Base-by-base conservation (phyloP, 2,797 vertebrate genomes). In the Tolypeutes matacus region DNA sequence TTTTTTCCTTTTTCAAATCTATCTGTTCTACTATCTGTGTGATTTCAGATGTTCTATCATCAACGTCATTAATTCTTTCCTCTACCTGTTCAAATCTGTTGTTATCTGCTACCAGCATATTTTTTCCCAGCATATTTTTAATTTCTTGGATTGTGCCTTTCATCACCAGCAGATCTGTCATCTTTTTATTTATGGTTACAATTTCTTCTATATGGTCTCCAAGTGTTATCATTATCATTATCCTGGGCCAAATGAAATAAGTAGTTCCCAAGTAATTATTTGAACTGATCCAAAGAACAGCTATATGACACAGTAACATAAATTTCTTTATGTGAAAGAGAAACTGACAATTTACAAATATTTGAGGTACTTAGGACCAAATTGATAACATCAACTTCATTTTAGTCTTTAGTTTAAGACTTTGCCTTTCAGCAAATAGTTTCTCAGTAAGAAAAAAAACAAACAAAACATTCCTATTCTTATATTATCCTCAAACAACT, bases 251-350 rank as follows among this genome's bases (percentile, higher is more conserved):
- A 94, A 96, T 95, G 21, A 67, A 94, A 8, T 11, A 46, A 46
- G 87, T 83, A 39, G 70, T 87, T 92, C 94, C 53, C 80, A 83
- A 93, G n/a, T 9, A 93, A 36, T 60, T 81, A 77, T 21, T 93
- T 92, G 92, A 94, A 94, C 31, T 89, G 75, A 90, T 39, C 72
- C 62, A 58, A 65, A 92, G 67, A 86, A 69, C 18, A 93, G 82
- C 36, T 58, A 46, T 0, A 29, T 62, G 90, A 94, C 31, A 90
- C 12, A 13, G 25, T 75, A 64, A 78, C 27, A 0, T 36, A 84
- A 80, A 31, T 70, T 58, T 94, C 67, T 89, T 94, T 94, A 51
- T 21, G 31, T 87, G 82, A 76, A 86, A 25, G 21, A 88, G 25
- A 78, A 70, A 29, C 70, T 92, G 51, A 56, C 81, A 92, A 86